Conservation (phyloP, 2,797 vertebrate species). For the Zalophus californianus region DNA sequence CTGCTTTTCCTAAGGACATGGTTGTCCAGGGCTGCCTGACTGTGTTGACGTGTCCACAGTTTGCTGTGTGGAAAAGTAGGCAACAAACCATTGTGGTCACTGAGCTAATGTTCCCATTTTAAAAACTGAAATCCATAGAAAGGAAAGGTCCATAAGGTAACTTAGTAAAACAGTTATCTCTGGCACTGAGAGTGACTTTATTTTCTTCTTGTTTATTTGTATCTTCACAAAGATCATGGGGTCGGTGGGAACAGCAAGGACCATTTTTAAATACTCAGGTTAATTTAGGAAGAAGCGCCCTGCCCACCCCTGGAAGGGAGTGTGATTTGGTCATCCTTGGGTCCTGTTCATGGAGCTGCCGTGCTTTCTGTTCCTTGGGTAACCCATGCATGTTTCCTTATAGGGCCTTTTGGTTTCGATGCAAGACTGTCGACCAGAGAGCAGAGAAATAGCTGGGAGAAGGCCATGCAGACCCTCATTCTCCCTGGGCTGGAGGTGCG, state of each 20-base stretch:
- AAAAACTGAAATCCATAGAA: not conserved
- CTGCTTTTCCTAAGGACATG: not conserved
- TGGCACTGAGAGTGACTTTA: not conserved
- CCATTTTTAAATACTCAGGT: not conserved
- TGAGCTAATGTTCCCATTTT: not conserved
- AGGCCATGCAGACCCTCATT: slow-evolving; percentile 75
- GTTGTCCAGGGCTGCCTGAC: too few relatives aligned
- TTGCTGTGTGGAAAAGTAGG: not conserved
- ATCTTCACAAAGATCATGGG: not conserved
- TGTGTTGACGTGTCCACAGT: not conserved
- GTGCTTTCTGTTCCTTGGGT: not conserved
- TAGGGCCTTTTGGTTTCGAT: slow-evolving; percentile 88
- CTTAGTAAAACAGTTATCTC: not conserved
- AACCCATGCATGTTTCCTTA: slow-evolving; percentile 26
- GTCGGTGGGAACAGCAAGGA: not conserved
- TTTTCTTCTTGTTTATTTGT: not conserved
- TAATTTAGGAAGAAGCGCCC: not conserved
- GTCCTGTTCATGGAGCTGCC: not conserved
- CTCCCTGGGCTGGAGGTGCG: slow-evolving; percentile 92
- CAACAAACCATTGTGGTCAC: not conserved
- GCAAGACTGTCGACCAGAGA: slow-evolving; percentile 89
- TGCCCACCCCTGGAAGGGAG: not conserved
- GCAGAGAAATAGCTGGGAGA: slow-evolving; percentile 94
- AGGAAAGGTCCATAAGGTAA: not conserved
- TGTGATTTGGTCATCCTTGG: not conserved